These are phyloP conservation scores for Apomyelois bistriatella DNA, from an alignment of 2,888 invertebrate genomes.

Conservation along the genomic window DNA sequence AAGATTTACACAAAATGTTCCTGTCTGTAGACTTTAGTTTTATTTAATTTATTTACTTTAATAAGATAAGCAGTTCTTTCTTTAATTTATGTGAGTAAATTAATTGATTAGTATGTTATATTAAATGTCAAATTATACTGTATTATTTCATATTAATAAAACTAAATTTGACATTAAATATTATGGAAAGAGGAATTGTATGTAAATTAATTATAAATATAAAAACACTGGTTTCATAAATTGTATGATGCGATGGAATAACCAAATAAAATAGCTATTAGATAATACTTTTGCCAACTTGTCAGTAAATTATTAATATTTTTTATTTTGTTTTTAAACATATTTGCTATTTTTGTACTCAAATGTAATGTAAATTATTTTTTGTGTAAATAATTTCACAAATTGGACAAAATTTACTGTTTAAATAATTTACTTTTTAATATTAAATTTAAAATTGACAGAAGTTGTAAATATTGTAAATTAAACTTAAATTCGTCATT, in stretches of 20 bases:
- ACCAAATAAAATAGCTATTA: constrained; percentile 43
- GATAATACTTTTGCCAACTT: constrained; percentile 10
- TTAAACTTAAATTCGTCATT: constrained; percentile 18
- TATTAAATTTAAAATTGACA: background rate
- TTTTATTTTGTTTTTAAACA: no score
- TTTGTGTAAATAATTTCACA: background rate
- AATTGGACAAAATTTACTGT: background rate
- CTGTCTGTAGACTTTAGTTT: constrained; percentile 25
- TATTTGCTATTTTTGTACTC: no score
- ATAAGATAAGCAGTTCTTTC: constrained; percentile 15
- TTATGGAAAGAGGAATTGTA: background rate
- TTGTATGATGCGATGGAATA: constrained; percentile 43
- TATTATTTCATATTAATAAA: background rate
- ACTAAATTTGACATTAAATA: no score
- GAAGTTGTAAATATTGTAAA: constrained; percentile 20
- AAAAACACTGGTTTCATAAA: background rate
- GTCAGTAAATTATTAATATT: no score
- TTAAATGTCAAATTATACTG: background rate
- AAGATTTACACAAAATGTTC: constrained; percentile 28
- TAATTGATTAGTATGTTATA: background rate
- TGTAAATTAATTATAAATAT: background rate
- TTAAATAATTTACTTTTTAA: background rate
- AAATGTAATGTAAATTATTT: no score
- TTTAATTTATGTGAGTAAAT: no score
- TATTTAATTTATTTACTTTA: constrained; percentile 16